Evolutionary conservation across 1,140 invertebrate species (phyloP).

Genomic region (Pachypeltis micranthus): DNA sequence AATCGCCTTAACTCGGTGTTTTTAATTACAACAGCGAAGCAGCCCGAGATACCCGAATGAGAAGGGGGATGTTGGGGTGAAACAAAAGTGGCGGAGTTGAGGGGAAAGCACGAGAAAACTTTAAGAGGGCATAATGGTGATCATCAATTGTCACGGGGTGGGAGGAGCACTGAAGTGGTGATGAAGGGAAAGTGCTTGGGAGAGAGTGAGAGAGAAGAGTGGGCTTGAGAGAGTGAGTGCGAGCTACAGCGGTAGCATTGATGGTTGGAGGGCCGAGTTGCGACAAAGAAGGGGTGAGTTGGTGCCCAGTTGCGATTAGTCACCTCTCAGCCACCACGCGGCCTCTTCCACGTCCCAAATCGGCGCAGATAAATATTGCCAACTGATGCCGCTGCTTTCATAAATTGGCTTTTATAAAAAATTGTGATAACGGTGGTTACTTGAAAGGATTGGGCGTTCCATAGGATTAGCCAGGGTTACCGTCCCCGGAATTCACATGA

Average conservation of each 20-base stretch:
- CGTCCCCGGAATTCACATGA: not conserved
- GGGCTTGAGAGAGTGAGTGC: not conserved
- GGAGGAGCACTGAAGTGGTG: not conserved
- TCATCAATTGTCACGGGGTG: not conserved
- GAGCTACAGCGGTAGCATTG: too few species aligned
- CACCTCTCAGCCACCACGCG: not conserved
- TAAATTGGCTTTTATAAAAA: not conserved
- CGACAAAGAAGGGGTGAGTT: not conserved
- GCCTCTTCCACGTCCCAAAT: not conserved
- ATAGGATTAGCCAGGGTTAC: not conserved
- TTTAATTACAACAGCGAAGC: not conserved
- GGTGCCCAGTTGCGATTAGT: not conserved
- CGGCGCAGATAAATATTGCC: not conserved
- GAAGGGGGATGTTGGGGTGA: not conserved
- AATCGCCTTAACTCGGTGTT: not conserved
- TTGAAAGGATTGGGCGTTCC: not conserved
- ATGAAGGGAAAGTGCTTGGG: not conserved
- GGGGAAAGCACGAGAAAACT: not conserved
- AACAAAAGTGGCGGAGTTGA: too few species aligned
- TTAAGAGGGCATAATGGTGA: not conserved
- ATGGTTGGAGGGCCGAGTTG: too few species aligned
- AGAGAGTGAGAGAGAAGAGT: not conserved
- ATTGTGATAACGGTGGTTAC: not conserved
- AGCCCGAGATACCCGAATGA: not conserved
- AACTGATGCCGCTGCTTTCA: not conserved